Conservation (phyloP, 2,797 vertebrate species). For the Schizopygopsis malacanthus region DNA sequence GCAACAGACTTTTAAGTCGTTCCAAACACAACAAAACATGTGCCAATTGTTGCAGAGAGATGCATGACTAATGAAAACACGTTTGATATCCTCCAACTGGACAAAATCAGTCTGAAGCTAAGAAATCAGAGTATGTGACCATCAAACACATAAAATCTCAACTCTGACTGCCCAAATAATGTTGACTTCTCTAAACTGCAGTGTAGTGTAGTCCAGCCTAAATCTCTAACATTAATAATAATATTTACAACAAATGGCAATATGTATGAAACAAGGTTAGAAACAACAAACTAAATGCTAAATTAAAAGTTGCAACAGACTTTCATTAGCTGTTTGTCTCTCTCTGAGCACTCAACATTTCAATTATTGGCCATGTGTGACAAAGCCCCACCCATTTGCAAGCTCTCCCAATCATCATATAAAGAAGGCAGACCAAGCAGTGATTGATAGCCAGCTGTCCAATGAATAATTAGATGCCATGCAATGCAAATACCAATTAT, state of each 20-base stretch:
- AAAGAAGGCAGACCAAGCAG: background rate
- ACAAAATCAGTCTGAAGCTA: background rate
- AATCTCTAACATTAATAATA: background rate
- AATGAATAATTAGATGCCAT: conserved; percentile 2
- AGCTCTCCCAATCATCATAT: background rate
- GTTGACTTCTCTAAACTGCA: background rate
- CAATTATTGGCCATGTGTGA: background rate
- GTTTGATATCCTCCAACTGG: background rate
- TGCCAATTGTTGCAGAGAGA: background rate
- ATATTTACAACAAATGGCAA: background rate
- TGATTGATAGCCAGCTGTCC: background rate
- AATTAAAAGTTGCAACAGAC: background rate
- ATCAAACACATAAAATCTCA: background rate
- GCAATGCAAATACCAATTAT: conserved; percentile 32
- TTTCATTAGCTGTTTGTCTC: background rate
- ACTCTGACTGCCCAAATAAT: background rate
- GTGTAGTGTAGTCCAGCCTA: background rate
- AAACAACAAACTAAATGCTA: background rate
- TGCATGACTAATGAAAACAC: background rate
- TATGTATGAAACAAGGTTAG: background rate
- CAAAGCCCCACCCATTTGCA: background rate
- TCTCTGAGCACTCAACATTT: background rate
- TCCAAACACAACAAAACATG: background rate
- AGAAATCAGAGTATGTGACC: background rate
- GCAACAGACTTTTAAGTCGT: background rate